phyloP scores from a whole-genome alignment of 2,113 vertebrate species.

The Psittacus erithacus region DNA sequence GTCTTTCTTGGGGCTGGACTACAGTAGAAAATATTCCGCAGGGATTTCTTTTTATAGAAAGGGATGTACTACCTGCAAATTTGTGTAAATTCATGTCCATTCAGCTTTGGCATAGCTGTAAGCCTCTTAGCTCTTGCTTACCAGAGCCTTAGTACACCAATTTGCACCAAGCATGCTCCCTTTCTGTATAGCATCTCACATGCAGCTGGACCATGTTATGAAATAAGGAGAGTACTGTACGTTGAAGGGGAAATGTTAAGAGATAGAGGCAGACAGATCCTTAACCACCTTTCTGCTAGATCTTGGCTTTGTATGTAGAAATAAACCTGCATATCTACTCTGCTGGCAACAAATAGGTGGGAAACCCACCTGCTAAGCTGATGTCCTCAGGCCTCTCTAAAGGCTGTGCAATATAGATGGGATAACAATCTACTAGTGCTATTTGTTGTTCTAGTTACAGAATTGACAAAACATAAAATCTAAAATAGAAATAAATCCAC shows the following conservation, averaged over 20 bases:
- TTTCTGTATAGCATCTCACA: not conserved
- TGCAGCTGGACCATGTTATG: not conserved
- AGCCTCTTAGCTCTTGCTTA: not conserved
- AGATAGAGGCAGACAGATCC: not conserved
- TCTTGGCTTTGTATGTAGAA: not conserved
- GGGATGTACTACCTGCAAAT: not conserved
- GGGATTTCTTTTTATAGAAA: not conserved
- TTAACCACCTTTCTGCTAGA: not conserved
- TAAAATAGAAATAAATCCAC: not conserved
- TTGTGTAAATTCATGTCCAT: not conserved
- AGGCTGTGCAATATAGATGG: not conserved
- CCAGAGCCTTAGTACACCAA: not conserved
- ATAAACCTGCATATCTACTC: not conserved
- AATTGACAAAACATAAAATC: not conserved
- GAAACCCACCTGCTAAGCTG: slow-evolving; percentile 28
- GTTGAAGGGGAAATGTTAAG: not conserved
- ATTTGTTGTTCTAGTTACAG: not conserved
- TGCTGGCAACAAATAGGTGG: slow-evolving; percentile 52
- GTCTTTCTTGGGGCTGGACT: not conserved
- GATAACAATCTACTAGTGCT: not conserved
- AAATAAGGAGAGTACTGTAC: not conserved
- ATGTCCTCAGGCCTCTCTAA: not conserved
- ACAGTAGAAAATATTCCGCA: not conserved
- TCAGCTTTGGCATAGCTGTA: not conserved
- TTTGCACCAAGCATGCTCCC: not conserved